These are phyloP conservation scores for Willisornis vidua DNA, from an alignment of 2,113 vertebrate species.

Conservation along the genomic window DNA sequence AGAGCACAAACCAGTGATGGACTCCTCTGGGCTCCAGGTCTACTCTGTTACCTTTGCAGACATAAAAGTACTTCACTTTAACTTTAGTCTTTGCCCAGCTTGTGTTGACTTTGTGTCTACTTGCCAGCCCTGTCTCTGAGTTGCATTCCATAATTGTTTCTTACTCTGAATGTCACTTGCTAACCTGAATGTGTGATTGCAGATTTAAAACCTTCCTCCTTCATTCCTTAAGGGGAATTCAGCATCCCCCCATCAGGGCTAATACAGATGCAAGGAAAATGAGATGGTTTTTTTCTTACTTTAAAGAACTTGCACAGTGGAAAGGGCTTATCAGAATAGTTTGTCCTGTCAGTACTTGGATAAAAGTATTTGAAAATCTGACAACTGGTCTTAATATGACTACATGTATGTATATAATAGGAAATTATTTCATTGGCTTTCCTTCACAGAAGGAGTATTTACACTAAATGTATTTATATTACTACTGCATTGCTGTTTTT, in stretches of 20 bases:
- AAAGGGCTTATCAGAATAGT: background rate
- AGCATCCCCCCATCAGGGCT: background rate
- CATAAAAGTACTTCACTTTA: background rate
- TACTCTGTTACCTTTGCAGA: background rate
- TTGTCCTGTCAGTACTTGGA: background rate
- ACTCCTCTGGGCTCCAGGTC: background rate
- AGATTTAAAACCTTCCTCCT: background rate
- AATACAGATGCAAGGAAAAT: fast-evolving
- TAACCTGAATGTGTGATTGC: background rate
- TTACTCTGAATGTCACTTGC: background rate
- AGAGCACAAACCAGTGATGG: background rate
- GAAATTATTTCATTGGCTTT: background rate
- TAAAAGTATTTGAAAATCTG: background rate
- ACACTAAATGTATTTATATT: background rate
- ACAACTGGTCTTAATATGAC: background rate
- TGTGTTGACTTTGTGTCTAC: background rate
- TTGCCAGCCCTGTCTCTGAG: background rate
- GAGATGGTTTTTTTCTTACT: background rate
- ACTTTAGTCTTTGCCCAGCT: background rate
- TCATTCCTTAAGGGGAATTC: background rate
- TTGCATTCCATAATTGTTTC: background rate
- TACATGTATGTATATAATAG: background rate
- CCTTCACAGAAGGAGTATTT: background rate
- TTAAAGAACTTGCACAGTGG: background rate
- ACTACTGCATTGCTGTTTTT: background rate